Evolutionary conservation across 1,140 invertebrate species (phyloP), one percentile per base, ranked within the genome.

Genomic region (Drosophila watanabei): DNA sequence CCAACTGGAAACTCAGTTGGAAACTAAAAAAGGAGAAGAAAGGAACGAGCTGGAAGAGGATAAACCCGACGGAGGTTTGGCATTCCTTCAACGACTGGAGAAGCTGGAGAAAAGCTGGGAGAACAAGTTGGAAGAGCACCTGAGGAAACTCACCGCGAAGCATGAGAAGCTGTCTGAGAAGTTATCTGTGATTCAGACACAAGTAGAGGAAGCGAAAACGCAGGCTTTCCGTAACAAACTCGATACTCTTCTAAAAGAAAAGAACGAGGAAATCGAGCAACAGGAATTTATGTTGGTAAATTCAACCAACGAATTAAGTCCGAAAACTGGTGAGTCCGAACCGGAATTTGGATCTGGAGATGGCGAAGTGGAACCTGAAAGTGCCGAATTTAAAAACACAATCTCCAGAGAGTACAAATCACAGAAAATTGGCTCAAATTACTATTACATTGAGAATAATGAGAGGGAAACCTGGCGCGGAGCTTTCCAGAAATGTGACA

Each of bases 401-500:
- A 5, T 13, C 0, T 11, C 28, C 3, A n/a, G 18, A 32, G 49
- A 32, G 10, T 3, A 13, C 0, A 14, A 14, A 9, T 54, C 14
- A 18, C 11, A 14, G 4, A 5, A 5, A 7, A 14, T 37, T 37
- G 52, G 33, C 10, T 0, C 5, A 20, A 56, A 56, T 7, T 6
- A 5, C 2, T 56, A 56, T 7, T 16, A 16, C 2, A 37, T 54
- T 37, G 8, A 5, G 16, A 16, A 16, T 24, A 0, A 13, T 57
- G 20, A 24, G 11, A 24, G 10, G 11, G 0, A 0, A 0, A 13
- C 2, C 6, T 56, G 52, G 52, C 0, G 0, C 5, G 2, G 0
- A 0, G 32, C 52, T 16, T 0, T 35, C 0, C 0, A 0, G 1
- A 24, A 57, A 39, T 57, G 54, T 57, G 0, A 0, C 2, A 0